These are phyloP conservation scores for Orussus abietinus DNA, from an alignment of 1,140 invertebrate genomes.

Conservation along the genomic window DNA sequence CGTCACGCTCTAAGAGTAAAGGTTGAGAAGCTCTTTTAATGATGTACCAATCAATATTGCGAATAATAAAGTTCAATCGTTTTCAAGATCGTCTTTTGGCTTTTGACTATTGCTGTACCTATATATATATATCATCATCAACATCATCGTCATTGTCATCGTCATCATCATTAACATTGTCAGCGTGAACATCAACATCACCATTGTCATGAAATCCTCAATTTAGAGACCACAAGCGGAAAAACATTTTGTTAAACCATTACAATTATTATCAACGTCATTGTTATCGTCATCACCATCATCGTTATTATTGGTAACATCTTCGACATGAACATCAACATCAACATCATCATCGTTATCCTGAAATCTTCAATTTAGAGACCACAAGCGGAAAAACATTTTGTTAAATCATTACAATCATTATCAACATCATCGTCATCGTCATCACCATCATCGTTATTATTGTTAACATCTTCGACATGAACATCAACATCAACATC, in stretches of 20 bases:
- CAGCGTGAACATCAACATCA: neutral
- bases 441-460: neutral
- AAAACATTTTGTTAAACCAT: slow-evolving; percentile 22
- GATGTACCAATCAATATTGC: slow-evolving; percentile 34
- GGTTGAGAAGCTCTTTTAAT: slow-evolving; percentile 26
- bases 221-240: slow-evolving; percentile 2
- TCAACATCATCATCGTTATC: no score
- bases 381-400: slow-evolving; percentile 17
- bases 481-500: neutral
- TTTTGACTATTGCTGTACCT: neutral
- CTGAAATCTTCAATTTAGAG: neutral
- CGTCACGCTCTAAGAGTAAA: neutral
- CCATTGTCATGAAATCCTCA: no score
- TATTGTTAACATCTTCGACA: neutral
- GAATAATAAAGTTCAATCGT: slow-evolving; percentile 43
- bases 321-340: neutral
- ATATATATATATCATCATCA: neutral
- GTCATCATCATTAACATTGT: neutral
- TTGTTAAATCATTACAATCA: no score
- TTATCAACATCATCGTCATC: no score
- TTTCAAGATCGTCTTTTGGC: slow-evolving; percentile 22
- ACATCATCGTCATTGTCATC: neutral
- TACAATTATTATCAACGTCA: no score
- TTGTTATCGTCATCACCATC: neutral
- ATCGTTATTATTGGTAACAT: neutral